Conservation (phyloP, 2,888 invertebrate genomes). For the Leptinotarsa peninsularis region DNA sequence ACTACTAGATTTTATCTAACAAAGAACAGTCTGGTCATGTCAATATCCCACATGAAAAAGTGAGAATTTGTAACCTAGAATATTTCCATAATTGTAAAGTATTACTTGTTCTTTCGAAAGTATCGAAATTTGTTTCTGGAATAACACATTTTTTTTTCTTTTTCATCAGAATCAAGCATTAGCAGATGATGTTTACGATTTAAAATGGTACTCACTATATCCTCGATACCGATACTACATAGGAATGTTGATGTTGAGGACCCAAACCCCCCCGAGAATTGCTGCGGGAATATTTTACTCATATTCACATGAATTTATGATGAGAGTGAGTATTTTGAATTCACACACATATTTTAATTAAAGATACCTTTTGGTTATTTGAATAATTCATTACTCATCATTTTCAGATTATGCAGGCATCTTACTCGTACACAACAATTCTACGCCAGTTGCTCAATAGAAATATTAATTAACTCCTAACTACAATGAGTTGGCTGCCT, state of each 20-base stretch:
- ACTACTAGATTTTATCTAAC: too few species aligned
- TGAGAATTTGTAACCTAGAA: too few species aligned
- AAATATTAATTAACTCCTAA: not conserved
- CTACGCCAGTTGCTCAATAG: not conserved
- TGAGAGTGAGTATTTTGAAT: not conserved
- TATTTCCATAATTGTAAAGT: too few species aligned
- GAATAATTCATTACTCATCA: not conserved
- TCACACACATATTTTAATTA: not conserved
- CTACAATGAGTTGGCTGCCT: not conserved
- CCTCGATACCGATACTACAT: not conserved
- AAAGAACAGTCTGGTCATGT: too few species aligned
- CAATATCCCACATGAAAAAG: too few species aligned
- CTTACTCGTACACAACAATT: not conserved
- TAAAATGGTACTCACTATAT: not conserved
- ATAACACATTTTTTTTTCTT: not conserved
- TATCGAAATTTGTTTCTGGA: not conserved
- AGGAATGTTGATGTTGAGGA: not conserved
- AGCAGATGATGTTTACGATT: not conserved
- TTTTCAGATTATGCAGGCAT: conserved; percentile 6
- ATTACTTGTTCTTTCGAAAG: too few species aligned
- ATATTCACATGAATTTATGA: not conserved
- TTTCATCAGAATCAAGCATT: not conserved
- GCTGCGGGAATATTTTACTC: not conserved
- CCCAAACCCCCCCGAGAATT: not conserved
- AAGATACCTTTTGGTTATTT: too few species aligned